These are phyloP conservation scores for Sarcophaga carnaria DNA, from an alignment of 2,888 invertebrate species.

Conservation along the genomic window DNA sequence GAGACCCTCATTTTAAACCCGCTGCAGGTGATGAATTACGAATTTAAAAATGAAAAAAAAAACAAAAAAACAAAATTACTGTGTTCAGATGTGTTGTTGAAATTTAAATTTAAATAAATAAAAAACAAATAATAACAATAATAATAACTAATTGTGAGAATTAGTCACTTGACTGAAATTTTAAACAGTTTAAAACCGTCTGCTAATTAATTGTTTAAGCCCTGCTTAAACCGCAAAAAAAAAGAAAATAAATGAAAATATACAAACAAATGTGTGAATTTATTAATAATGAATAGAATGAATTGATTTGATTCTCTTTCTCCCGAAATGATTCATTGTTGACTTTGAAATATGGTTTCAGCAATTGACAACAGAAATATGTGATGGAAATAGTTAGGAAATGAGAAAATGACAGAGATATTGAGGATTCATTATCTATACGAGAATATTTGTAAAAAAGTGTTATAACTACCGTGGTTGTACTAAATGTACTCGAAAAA, in stretches of 20 bases:
- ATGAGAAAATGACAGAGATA: too few species aligned
- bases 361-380: background rate
- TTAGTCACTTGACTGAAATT: constrained; percentile 45
- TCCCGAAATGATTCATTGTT: constrained; percentile 34
- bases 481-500: too few species aligned
- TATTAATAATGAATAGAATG: constrained; percentile 26
- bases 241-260: background rate
- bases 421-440: too few species aligned
- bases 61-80: background rate
- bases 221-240: constrained; percentile 7
- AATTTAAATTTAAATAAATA: background rate
- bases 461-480: too few species aligned
- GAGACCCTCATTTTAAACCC: background rate
- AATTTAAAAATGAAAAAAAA: background rate
- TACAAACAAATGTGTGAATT: constrained; percentile 33
- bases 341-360: background rate
- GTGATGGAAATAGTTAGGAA: background rate
- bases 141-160: constrained; percentile 35
- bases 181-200: background rate
- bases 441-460: too few species aligned
- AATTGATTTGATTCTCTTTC: background rate
- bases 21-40: constrained; percentile 40
- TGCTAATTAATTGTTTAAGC: constrained; percentile 43
- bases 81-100: background rate
- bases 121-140: background rate